A percentile compares a stretch with the other conserved stretches of the same genome.
Evolutionary conservation across 2,888 invertebrate species (phyloP).

Genomic region (Machimus rusticus): DNA sequence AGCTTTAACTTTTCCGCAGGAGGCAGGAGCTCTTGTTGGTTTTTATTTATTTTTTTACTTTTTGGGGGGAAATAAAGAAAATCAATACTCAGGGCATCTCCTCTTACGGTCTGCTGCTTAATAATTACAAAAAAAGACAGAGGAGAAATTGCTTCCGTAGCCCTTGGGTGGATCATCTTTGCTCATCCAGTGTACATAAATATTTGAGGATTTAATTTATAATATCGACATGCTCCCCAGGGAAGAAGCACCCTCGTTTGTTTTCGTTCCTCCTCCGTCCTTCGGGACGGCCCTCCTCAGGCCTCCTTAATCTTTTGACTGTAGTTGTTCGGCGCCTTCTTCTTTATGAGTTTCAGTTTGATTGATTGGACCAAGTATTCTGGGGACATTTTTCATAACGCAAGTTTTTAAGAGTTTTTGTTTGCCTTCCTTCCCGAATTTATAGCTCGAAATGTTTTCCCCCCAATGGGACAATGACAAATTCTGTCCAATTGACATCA

Average conservation of each 20-base stretch:
- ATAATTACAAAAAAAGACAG: background rate
- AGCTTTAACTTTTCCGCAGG: background rate
- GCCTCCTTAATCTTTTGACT: background rate
- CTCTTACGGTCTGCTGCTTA: background rate
- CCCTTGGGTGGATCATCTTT: background rate
- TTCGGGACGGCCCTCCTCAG: too few species aligned
- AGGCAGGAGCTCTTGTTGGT: background rate
- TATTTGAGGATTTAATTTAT: slow-evolving; percentile 31
- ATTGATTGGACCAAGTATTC: background rate
- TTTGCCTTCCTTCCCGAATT: background rate
- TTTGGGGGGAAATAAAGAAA: background rate
- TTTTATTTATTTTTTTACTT: background rate
- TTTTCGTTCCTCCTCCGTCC: background rate
- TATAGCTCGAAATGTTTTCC: background rate
- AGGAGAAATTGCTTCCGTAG: background rate
- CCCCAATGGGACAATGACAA: background rate
- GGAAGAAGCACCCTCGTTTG: background rate
- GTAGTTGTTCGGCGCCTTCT: background rate
- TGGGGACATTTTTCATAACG: background rate
- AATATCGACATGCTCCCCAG: background rate
- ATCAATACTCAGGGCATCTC: background rate
- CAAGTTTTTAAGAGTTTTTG: background rate
- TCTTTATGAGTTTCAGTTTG: background rate
- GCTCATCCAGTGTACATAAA: slow-evolving; percentile 1
- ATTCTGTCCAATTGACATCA: background rate